Evolutionary conservation across 2,113 vertebrate genomes (phyloP).

Genomic region (Pyrgilauda ruficollis): DNA sequence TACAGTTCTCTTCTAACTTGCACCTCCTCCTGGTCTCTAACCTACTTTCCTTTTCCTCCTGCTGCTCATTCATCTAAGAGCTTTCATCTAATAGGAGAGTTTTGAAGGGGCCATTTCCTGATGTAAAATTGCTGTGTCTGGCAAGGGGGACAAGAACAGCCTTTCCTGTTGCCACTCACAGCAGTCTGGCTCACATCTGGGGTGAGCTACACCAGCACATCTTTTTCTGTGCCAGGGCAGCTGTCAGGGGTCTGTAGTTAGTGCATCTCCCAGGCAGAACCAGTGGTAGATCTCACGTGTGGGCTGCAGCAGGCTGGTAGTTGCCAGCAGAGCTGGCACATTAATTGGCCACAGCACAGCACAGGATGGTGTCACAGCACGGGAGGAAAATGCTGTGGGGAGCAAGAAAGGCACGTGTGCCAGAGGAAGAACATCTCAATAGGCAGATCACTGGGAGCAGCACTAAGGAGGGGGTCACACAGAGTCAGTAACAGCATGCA

Average conservation of each 20-base stretch:
- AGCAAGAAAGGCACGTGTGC: background rate
- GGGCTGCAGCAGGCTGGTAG: background rate
- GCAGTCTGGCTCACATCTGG: background rate
- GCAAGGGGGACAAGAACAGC: background rate
- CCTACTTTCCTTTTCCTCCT: slow-evolving; percentile 58
- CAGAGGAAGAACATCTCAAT: background rate
- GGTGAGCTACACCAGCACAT: background rate
- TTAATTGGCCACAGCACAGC: background rate
- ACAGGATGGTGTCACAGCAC: background rate
- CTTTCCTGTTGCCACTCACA: background rate
- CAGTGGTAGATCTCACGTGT: background rate
- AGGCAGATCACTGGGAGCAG: background rate
- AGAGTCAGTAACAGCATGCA: background rate
- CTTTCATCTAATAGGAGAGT: slow-evolving; percentile 35
- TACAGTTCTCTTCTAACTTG: slow-evolving; percentile 33
- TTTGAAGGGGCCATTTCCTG: slow-evolving; percentile 32
- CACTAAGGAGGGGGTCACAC: background rate
- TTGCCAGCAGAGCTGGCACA: background rate
- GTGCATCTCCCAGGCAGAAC: background rate
- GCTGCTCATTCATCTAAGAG: slow-evolving; percentile 41
- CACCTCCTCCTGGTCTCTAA: slow-evolving; percentile 50
- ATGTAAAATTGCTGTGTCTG: background rate
- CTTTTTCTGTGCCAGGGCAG: background rate
- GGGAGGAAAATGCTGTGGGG: background rate
- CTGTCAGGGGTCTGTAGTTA: background rate